phyloP scores from a whole-genome alignment of 53 echinoderm and acorn worm genomes.

The Actinopyga echinites region DNA sequence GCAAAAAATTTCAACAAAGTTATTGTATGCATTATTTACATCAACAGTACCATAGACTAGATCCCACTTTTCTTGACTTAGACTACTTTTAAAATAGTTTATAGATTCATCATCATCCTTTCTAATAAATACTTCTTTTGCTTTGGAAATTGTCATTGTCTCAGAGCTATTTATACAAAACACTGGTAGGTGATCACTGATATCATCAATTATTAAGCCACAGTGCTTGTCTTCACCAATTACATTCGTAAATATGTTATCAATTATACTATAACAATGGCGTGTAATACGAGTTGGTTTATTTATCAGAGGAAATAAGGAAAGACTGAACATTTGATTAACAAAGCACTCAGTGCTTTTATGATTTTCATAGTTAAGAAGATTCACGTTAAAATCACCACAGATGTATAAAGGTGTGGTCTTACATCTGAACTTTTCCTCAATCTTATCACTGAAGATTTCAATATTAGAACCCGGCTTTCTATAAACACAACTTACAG shows the following conservation, averaged over 20 bases:
- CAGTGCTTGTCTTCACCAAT: background rate
- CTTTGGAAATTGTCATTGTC: background rate
- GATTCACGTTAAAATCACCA: too few species aligned
- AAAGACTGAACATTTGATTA: background rate
- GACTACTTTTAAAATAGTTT: background rate
- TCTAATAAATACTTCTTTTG: background rate
- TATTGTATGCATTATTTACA: too few species aligned
- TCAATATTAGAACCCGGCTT: background rate
- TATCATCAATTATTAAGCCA: slow-evolving; percentile 1
- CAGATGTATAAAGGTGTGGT: background rate
- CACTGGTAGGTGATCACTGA: slow-evolving; percentile 1
- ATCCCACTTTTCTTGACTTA: background rate
- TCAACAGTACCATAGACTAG: too few species aligned
- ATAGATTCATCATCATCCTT: too few species aligned
- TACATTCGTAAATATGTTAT: background rate
- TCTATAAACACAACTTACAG: background rate
- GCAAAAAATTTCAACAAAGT: too few species aligned
- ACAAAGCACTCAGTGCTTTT: background rate
- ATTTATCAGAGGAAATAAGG: slow-evolving; percentile 17
- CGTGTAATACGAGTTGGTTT: background rate
- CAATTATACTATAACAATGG: background rate
- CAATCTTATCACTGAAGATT: background rate
- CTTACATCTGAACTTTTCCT: background rate
- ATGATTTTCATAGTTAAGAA: background rate
- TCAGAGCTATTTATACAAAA: background rate